A percentile compares a stretch with the other conserved stretches of the same genome.
Evolutionary conservation across 2,113 vertebrate genomes (phyloP).

Genomic region (Cyphomyrus plagiostoma): DNA sequence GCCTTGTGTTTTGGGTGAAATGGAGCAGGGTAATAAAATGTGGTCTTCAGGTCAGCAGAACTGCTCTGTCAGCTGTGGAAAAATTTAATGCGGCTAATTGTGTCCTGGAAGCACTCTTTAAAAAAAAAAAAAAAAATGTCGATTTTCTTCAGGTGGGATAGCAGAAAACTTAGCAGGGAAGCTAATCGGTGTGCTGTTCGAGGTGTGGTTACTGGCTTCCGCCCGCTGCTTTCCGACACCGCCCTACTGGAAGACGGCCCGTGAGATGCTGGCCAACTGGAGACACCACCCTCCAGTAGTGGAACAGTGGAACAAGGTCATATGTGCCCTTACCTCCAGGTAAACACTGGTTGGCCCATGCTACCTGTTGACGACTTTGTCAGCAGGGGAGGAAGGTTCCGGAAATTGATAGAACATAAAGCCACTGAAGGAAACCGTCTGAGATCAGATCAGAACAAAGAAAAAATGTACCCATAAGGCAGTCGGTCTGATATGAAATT

Average conservation of each 20-base stretch:
- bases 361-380: neutral
- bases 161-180: conserved; percentile 89
- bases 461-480: neutral
- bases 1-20: neutral
- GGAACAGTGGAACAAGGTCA: conserved; percentile 93
- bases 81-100: neutral
- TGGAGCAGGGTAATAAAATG: neutral
- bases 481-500: neutral
- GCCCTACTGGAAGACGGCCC: conserved; percentile 92
- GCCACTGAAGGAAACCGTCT: neutral
- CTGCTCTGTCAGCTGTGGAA: neutral
- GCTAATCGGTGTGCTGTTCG: conserved; percentile 86
- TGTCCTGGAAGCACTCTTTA: neutral
- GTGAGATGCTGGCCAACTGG: conserved; percentile 96
- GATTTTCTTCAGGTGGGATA: conserved; percentile 69
- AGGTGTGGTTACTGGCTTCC: conserved; percentile 90
- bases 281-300: conserved; percentile 94
- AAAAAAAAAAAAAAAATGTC: neutral
- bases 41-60: neutral
- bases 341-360: conserved; percentile 35
- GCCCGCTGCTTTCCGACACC: conserved; percentile 88
- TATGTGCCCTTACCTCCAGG: conserved; percentile 90
- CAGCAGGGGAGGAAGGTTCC: neutral
- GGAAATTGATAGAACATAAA: neutral
- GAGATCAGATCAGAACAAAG: neutral